phyloP scores from a whole-genome alignment of 2,888 invertebrate genomes.

The Eilema griseolum region DNA sequence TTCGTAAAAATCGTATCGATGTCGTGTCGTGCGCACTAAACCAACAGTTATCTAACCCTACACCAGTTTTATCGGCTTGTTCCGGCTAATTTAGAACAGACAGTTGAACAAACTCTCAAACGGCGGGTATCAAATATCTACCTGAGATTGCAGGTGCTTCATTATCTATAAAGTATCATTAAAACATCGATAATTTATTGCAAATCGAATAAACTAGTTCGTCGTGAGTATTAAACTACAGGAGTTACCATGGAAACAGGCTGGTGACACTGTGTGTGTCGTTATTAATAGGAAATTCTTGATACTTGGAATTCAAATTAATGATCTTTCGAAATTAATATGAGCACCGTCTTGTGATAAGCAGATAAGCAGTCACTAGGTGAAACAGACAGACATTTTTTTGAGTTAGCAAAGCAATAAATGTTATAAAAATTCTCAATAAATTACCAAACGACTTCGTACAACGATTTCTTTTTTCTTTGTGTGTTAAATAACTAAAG shows the following conservation, averaged over 20 bases:
- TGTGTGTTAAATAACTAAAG: too few relatives aligned
- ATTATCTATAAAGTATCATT: not conserved
- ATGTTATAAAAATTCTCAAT: not conserved
- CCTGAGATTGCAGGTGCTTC: not conserved
- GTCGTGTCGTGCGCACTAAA: not conserved
- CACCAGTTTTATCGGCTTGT: not conserved
- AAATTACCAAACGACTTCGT: too few relatives aligned
- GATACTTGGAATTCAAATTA: not conserved
- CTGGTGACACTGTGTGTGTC: not conserved
- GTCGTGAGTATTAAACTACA: not conserved
- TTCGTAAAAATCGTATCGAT: not conserved
- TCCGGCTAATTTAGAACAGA: not conserved
- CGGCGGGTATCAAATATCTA: not conserved
- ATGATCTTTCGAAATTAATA: not conserved
- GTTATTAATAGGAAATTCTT: not conserved
- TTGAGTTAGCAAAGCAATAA: not conserved
- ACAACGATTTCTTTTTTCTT: not conserved
- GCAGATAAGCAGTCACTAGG: not conserved
- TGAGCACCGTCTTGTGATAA: not conserved
- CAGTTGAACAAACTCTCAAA: slow-evolving; percentile 14
- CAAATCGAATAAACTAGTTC: not conserved
- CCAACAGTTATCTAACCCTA: not conserved
- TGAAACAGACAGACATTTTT: not conserved
- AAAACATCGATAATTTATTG: not conserved
- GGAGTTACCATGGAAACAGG: not conserved